These are phyloP conservation scores for Hormiphora californensis DNA, from an alignment of 37 sponge, comb jelly and placozoan genomes.

Conservation along the genomic window DNA sequence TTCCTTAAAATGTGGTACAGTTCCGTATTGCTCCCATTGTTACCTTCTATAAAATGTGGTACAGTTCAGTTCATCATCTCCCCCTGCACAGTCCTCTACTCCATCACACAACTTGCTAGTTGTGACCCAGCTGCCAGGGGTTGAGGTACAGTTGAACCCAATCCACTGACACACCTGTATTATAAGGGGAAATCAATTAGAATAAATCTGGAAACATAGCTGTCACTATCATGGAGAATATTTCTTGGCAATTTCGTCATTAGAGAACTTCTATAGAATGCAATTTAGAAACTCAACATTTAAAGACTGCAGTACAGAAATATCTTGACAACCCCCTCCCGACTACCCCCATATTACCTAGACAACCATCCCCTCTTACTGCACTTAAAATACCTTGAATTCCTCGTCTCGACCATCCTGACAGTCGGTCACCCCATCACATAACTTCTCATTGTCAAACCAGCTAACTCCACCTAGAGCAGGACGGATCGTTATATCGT, in stretches of 20 bases:
- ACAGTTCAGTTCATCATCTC: background rate
- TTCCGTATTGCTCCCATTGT: no score
- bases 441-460: background rate
- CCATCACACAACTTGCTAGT: background rate
- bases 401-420: background rate
- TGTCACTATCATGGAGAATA: no score
- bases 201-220: no score
- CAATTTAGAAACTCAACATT: background rate
- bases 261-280: background rate
- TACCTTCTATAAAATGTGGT: background rate
- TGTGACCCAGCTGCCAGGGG: background rate
- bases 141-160: slow-evolving; percentile 2
- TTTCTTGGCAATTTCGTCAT: no score
- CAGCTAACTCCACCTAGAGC: no score
- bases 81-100: background rate
- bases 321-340: no score
- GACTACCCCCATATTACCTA: no score
- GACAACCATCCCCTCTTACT: no score
- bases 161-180: background rate
- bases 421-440: background rate
- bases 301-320: no score
- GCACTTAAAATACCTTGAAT: no score
- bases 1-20: background rate
- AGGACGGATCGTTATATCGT: no score
- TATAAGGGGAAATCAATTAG: no score